A percentile compares a stretch with the other conserved stretches of the same genome.
Evolutionary conservation across 2,113 vertebrate species (phyloP).

Genomic region (Hystrix cristata): DNA sequence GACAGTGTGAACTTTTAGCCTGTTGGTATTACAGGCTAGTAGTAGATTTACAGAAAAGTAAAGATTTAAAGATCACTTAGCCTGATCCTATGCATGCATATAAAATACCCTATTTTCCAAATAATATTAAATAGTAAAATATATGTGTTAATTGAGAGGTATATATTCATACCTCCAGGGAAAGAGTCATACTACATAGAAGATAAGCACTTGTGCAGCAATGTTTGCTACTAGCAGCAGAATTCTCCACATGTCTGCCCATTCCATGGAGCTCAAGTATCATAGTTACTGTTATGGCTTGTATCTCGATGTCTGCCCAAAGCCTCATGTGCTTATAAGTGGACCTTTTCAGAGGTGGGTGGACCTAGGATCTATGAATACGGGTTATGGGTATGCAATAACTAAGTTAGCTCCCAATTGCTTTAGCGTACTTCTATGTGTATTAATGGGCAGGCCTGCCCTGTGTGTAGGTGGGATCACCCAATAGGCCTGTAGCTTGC

Average conservation of each 20-base stretch:
- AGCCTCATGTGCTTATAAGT: not conserved
- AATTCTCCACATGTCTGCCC: not conserved
- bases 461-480: not conserved
- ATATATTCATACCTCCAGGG: not conserved
- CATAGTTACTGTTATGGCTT: not conserved
- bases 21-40: not conserved
- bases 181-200: not conserved
- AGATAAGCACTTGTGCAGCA: not conserved
- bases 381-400: not conserved
- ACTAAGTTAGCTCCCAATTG: not conserved
- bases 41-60: not conserved
- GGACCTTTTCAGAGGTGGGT: not conserved
- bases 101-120: not conserved
- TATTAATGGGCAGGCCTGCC: not conserved
- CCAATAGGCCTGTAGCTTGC: not conserved
- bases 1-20: not conserved
- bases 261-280: not conserved
- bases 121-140: not conserved
- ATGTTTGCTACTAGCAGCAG: not conserved
- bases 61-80: not conserved
- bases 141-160: not conserved
- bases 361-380: not conserved
- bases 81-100: not conserved
- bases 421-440: not conserved
- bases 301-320: not conserved